Evolutionary conservation across 1,140 invertebrate species (phyloP), one percentile per base, ranked within the genome.

Genomic region (Delia radicum): DNA sequence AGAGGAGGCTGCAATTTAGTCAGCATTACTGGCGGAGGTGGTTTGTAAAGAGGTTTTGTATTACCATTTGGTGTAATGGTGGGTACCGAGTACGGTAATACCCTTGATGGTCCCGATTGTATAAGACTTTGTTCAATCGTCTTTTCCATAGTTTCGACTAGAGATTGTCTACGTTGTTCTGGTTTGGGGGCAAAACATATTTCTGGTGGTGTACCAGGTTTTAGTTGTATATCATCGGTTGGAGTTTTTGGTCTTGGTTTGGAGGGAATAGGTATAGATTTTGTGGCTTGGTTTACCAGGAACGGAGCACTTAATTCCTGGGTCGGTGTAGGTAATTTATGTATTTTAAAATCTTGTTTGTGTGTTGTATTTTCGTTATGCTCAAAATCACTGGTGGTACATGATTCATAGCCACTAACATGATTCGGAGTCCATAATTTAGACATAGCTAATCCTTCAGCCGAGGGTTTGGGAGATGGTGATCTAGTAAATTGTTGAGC

Each of bases 141-240:
- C 76, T 90, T 89, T 80, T 92, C 90, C 75, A 90, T 87, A 62
- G 82, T 87, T 80, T 91, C 90, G 1, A 90, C 87, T 77, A 90
- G 88, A 0, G 89, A 90, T 75, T 87, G 88, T 13, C 88, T 83
- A 65, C 88, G 81, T 65, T 83, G 82, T 73, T 82, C 80, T 5
- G 82, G 74, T 12, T 29, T 69, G 10, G 29, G 29, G 4, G 90
- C 88, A 81, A 89, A 92, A 13, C 88, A 90, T 13, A 92, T 91
- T 86, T 92, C 90, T 21, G 91, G 90, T 10, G 91, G 89, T 1
- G 90, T 88, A 13, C 91, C 91, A 0, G 91, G 91, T 81, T 91
- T 87, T 12, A 92, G 79, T 62, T 88, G 81, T 0, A 89, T 83
- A 78, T 89, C 88, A 67, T 82, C 73, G 33, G 82, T 15, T 6